Evolutionary conservation across 2,888 invertebrate species (phyloP), one percentile per base, ranked within the genome.

Genomic region (Drosophila fungiperda): DNA sequence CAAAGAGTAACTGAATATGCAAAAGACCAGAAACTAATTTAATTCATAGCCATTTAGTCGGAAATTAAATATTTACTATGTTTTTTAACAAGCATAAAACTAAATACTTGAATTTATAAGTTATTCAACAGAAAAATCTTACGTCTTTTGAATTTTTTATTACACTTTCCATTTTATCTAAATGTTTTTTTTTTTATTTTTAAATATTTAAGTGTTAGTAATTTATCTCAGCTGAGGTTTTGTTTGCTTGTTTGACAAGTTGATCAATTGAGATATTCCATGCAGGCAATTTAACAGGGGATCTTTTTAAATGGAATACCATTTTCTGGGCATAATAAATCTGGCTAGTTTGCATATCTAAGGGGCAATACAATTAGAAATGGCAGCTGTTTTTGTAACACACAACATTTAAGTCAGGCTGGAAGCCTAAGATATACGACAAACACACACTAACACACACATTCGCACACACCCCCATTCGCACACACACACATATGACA

Each of bases 341-440:
- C 72, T 63, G 62, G 62, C 8, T 38, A 45, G 42, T 32, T 61
- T 61, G 73, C 76, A 76, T 80, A 57, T 73, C 68, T 76, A 73
- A 73, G 45, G 38, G 60, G 68, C 79, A 72, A 68, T 70, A 73
- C 73, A 80, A 73, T 77, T 87, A 70, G 73, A 80, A 83, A 77
- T 68, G 53, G 68, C 77, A 87, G 75, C 77, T 70, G 77, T 79
- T 75, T 76, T 76, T 45, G 71, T 58, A 59, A 49, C 66, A 57
- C 64, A 77, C 71, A 68, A 58, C 59, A 57, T 66, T 49, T 68
- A 68, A 63, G 61, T 50, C 40, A 63, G 52, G 52, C 23, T 40
- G 54, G 42, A 35, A 66, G 78, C 72, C 80, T 74, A 78, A 82
- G 80, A 72, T 78, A 71, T 80, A 76, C 58, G 72, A 1, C 26